Base-by-base conservation (phyloP, 2,797 vertebrate species). In the Poliocrania exsul region DNA sequence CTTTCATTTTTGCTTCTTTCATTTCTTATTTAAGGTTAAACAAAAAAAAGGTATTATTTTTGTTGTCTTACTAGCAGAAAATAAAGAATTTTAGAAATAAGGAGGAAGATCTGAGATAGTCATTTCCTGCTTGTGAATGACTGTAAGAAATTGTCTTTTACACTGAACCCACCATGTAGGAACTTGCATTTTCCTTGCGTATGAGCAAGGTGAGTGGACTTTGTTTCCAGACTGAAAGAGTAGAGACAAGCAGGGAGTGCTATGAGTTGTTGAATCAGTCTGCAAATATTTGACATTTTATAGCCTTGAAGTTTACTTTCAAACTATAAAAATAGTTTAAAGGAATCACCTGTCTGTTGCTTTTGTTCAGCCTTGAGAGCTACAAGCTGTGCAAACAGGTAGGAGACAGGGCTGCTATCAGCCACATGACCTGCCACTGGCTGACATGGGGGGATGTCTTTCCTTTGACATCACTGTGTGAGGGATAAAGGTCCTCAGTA, bases 351-450 rank as follows among this genome's bases (percentile, higher is more conserved):
- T 70, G 62, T 53, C 33, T 80, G 65, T 81, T 88, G 65, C 38
- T 81, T 93, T 88, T 89, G 42, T 71, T 87, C 50, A 82, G 64
- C 78, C 64, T 80, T 88, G 67, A 93, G 67, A 81, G 58, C 38
- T 58, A 12, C 65, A 85, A 94, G 74, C 78, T 92, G 61, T 71
- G 86, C 88, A 78, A 94, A 91, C 50, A 94, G 86, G 67, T 87
- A 74, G 64, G 61, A 93, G 86, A 13, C 28, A n/a, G 61, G 31
- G 71, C 65, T 89, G 60, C 53, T 53, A 61, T 60, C 67, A 87
- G 78, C 67, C 46, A 9, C 5, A 2, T 51, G 74, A 57, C 46
- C 51, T 82, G 21, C 33, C 20, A 0, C 25, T 79, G 74, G 19
- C 73, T 40, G 44, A 26, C 31, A 8, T 23, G 28, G 9, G 8